Evolutionary conservation across 2,888 invertebrate genomes (phyloP).

Genomic region (Cacoxenus indagator): DNA sequence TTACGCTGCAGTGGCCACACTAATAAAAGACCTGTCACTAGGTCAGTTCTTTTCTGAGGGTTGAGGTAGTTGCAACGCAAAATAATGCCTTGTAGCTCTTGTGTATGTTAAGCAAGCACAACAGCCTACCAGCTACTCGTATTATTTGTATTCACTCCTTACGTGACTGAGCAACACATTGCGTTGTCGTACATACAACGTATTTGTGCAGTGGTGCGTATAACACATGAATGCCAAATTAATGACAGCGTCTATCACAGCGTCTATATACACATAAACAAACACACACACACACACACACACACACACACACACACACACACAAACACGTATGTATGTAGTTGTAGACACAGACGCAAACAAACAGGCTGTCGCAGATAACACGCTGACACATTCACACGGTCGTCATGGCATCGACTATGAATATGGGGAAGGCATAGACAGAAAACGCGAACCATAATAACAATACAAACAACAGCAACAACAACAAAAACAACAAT

Average conservation of each 20-base stretch:
- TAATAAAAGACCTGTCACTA: constrained; percentile 52
- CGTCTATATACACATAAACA: constrained; percentile 11
- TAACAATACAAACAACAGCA: background rate
- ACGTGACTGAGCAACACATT: constrained; percentile 49
- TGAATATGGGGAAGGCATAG: background rate
- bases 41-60: constrained; percentile 38
- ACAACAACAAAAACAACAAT: constrained; percentile 3
- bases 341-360: background rate
- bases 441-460: constrained; percentile 12
- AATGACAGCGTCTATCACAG: constrained; percentile 62
- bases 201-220: constrained; percentile 54
- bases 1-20: constrained; percentile 23
- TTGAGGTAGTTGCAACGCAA: no score
- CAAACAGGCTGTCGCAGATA: constrained; percentile 48
- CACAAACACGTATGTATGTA: background rate
- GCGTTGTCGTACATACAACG: constrained; percentile 37
- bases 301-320: background rate
- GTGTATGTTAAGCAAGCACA: no score
- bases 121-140: no score
- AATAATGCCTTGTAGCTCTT: no score
- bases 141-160: background rate
- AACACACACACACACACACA: background rate
- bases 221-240: constrained; percentile 60
- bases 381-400: constrained; percentile 31
- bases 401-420: constrained; percentile 4